Evolutionary conservation across 2,113 vertebrate genomes (phyloP).

Genomic region (Delphinapterus leucas): DNA sequence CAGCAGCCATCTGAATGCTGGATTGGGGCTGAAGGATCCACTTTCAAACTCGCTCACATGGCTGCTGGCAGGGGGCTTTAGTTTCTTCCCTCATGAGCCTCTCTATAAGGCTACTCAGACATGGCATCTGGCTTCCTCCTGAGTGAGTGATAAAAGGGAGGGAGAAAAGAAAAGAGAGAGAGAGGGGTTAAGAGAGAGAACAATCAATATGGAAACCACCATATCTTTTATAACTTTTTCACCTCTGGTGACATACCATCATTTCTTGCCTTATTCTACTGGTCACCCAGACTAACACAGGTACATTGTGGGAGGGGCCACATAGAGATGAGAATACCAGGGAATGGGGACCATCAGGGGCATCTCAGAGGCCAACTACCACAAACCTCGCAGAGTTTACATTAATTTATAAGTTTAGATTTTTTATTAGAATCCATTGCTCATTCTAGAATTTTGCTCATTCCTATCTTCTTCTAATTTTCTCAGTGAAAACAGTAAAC

Average conservation of each 20-base stretch:
- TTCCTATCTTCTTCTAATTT: not conserved
- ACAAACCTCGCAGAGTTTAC: not conserved
- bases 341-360: not conserved
- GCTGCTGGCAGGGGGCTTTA: not conserved
- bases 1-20: not conserved
- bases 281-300: not conserved
- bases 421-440: not conserved
- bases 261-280: not conserved
- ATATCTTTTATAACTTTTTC: not conserved
- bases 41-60: not conserved
- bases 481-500: not conserved
- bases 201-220: not conserved
- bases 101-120: not conserved
- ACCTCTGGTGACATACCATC: not conserved
- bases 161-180: not conserved
- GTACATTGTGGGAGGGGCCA: not conserved
- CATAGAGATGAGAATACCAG: not conserved
- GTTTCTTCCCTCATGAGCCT: not conserved
- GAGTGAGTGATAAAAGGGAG: not conserved
- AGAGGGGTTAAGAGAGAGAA: not conserved
- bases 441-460: not conserved
- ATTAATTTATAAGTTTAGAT: not conserved
- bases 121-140: not conserved
- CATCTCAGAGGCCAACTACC: not conserved
- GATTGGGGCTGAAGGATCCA: not conserved